Percentiles rank a stretch among this genome's conserved stretches.
phyloP scores from a whole-genome alignment of 37 sponge, comb jelly and placozoan species.

The Spongilla lacustris region DNA sequence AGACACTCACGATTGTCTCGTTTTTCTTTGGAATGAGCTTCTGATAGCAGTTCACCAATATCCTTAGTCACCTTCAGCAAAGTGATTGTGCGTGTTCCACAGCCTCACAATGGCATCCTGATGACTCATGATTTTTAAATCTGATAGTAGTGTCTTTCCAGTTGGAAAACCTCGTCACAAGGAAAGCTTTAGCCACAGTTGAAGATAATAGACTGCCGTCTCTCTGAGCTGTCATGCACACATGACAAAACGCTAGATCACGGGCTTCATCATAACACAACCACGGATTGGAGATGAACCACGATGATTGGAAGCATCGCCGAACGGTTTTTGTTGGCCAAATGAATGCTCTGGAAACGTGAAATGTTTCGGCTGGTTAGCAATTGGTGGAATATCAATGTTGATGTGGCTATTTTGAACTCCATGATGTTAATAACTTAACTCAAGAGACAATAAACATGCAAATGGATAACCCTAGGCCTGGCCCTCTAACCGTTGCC shows the following conservation, averaged over 20 bases:
- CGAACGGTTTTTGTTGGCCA: too few relatives aligned
- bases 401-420: too few relatives aligned
- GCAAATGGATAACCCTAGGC: too few relatives aligned
- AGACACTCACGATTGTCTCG: slow-evolving; percentile 24
- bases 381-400: too few relatives aligned
- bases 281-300: slow-evolving; percentile 34
- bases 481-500: too few relatives aligned
- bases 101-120: slow-evolving; percentile 40
- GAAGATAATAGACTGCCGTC: too few relatives aligned
- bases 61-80: slow-evolving; percentile 35
- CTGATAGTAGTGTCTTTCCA: background rate
- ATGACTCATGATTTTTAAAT: slow-evolving; percentile 42
- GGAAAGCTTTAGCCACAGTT: too few relatives aligned
- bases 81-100: slow-evolving; percentile 44
- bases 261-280: slow-evolving; percentile 20
- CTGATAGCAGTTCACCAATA: slow-evolving; percentile 52
- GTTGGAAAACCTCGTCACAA: background rate
- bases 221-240: slow-evolving; percentile 15
- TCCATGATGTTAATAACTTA: too few relatives aligned
- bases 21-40: slow-evolving; percentile 22
- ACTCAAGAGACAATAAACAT: too few relatives aligned
- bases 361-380: too few relatives aligned
- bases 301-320: slow-evolving; percentile 27
- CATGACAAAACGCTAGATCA: slow-evolving; percentile 37
- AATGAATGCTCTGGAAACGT: too few relatives aligned